Conservation (phyloP, 1,140 invertebrate genomes). For the Papilio machaon region DNA sequence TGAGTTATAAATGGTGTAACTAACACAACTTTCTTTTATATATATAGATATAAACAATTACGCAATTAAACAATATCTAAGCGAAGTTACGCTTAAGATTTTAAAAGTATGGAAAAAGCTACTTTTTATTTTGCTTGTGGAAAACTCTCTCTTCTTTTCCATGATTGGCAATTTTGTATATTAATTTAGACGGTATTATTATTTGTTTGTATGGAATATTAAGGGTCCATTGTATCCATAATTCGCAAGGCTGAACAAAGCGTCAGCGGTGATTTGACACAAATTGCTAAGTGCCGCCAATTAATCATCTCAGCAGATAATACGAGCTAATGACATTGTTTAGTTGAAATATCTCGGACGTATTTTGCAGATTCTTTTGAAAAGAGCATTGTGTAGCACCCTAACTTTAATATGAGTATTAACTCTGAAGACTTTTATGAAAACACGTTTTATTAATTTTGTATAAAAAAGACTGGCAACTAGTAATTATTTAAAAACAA, state of each 20-base stretch:
- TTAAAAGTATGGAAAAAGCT: neutral
- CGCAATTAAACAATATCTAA: neutral
- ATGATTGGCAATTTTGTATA: neutral
- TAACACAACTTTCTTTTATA: no score
- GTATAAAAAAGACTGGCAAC: neutral
- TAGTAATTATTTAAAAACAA: neutral
- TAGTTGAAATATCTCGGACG: slow-evolving; percentile 5
- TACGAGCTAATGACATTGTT: slow-evolving; percentile 10
- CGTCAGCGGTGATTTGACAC: slow-evolving; percentile 9
- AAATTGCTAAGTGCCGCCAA: slow-evolving; percentile 16
- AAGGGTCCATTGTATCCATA: neutral
- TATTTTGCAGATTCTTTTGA: slow-evolving; percentile 10
- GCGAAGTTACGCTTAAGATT: neutral
- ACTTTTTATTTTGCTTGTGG: neutral
- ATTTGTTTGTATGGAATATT: neutral
- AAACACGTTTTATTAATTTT: neutral
- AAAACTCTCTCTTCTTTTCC: neutral
- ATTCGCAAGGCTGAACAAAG: neutral
- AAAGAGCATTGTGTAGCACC: neutral
- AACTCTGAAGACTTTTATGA: slow-evolving; percentile 2
- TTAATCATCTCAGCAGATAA: slow-evolving; percentile 15
- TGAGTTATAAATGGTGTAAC: no score
- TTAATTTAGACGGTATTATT: neutral
- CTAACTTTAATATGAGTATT: neutral
- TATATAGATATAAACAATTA: no score